Conservation (phyloP, 2,888 invertebrate species). For the Julus scandinavius region DNA sequence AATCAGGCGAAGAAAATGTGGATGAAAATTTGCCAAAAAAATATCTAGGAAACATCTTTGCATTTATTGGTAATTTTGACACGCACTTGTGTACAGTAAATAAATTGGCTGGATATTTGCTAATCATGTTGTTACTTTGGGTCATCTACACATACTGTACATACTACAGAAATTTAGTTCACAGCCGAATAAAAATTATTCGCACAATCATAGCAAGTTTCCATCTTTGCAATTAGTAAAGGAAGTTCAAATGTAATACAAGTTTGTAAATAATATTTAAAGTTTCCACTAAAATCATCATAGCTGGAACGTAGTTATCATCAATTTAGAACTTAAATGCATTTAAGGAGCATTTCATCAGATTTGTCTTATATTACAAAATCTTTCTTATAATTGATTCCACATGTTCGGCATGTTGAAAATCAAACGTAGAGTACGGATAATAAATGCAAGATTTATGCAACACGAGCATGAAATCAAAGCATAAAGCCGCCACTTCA, state of each 20-base stretch:
- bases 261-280: neutral
- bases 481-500: no score
- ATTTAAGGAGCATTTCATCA: neutral
- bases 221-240: neutral
- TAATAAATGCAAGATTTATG: no score
- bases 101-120: neutral
- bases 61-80: neutral
- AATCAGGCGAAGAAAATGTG: neutral
- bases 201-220: neutral
- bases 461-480: no score
- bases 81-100: neutral
- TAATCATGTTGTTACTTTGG: neutral
- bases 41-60: neutral
- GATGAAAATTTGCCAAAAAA: neutral
- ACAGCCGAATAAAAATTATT: neutral
- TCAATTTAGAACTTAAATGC: neutral
- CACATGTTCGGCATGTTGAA: no score
- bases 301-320: neutral
- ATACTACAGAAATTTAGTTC: neutral
- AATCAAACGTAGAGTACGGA: no score
- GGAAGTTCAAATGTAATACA: neutral
- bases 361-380: neutral
- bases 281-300: neutral
- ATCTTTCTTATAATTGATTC: no score
- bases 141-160: neutral